Evolutionary conservation across 2,888 invertebrate species (phyloP).

Genomic region (Latheticus oryzae): DNA sequence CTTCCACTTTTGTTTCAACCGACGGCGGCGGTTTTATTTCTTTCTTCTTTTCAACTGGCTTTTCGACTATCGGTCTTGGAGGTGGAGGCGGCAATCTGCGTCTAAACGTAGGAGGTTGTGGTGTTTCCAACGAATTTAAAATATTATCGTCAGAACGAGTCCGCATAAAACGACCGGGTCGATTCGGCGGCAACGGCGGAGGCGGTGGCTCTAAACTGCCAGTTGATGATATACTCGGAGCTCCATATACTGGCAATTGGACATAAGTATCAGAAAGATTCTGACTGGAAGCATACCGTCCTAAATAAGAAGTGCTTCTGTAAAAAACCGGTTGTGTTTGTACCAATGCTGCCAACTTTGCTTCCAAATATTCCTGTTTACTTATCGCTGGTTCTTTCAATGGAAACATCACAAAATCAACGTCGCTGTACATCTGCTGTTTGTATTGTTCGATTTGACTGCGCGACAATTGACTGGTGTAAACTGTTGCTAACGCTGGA

Average conservation of each 20-base stretch:
- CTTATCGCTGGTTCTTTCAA: slow-evolving; percentile 90
- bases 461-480: slow-evolving; percentile 76
- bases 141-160: slow-evolving; percentile 87
- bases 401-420: slow-evolving; percentile 92
- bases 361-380: slow-evolving; percentile 91
- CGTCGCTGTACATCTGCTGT: slow-evolving; percentile 90
- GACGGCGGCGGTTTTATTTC: no score
- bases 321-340: slow-evolving; percentile 81
- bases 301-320: slow-evolving; percentile 83
- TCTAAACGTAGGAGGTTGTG: slow-evolving; percentile 68
- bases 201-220: slow-evolving; percentile 73
- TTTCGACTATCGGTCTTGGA: slow-evolving; percentile 64
- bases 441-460: slow-evolving; percentile 89
- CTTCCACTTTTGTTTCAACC: slow-evolving; percentile 16
- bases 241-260: slow-evolving; percentile 77
- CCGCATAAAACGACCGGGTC: slow-evolving; percentile 72
- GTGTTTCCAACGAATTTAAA: slow-evolving; percentile 74
- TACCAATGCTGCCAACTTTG: slow-evolving; percentile 77
- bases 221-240: slow-evolving; percentile 75
- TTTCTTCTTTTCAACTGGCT: slow-evolving; percentile 56
- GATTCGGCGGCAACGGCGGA: slow-evolving; percentile 73
- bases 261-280: slow-evolving; percentile 82
- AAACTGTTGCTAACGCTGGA: slow-evolving; percentile 79
- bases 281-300: slow-evolving; percentile 83
- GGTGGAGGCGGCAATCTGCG: slow-evolving; percentile 70